Base-by-base conservation (phyloP, 2,113 vertebrate genomes). In the Siphamia tubifer region DNA sequence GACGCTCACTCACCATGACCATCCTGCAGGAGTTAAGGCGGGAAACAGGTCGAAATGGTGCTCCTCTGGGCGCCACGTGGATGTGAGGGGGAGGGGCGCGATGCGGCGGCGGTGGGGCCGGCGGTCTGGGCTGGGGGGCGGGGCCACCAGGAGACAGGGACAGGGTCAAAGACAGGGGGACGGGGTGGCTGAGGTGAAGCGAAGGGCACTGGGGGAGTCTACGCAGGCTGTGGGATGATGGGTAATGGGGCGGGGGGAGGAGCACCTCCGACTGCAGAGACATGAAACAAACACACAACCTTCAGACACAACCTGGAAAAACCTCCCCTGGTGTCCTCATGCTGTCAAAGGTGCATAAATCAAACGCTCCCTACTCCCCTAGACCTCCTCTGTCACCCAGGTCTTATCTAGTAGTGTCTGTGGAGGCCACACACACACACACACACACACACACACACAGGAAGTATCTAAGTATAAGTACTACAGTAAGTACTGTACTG, bases 161-260 rank as follows among this genome's bases (percentile, higher is more conserved):
- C 67, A 77, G 25, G 31, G 86, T 70, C 60, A 91, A 77, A 3
- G 87, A 78, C 44, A 92, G 62, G 1, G 91, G 89, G 68, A 90
- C 77, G 0, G 91, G 87, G 64, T 88, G 89, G 74, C 89, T 90
- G 63, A 91, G 87, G 83, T 90, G 90, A 74, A 89, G 75, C 0
- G 89, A 83, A 24, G 91, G 89, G 75, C 89, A 92, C 85, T 87
- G 90, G 70, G 92, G 91, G 45, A 92, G 84, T 16, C 81, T 58
- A 51, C 40, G 87, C 30, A 93, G 82, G 67, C 60, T 79, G 65
- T 90, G 89, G 27, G 86, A 68, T n/a, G n/a, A n/a, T 6, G 86
- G 77, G 68, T 68, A 88, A 4, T 79, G 78, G 13, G 62, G 68
- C 0, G 77, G 74, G 0, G 87, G 77, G 23, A 64, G 75, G 44